Percentiles rank a stretch among this genome's conserved stretches.
phyloP scores from a whole-genome alignment of 2,797 vertebrate species.

The Gallinago nigripennis region DNA sequence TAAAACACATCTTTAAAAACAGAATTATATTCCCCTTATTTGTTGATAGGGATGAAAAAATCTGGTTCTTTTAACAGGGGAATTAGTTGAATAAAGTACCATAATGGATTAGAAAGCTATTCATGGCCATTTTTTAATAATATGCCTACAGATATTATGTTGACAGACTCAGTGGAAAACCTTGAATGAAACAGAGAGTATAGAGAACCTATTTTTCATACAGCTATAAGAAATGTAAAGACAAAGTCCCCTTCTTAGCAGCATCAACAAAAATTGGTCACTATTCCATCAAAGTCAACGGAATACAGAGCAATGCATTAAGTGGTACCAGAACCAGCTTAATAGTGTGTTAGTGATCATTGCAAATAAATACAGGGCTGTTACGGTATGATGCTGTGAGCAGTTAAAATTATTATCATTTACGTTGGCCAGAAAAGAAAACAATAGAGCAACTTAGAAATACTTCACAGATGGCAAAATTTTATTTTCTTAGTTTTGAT shows the following conservation, averaged over 20 bases:
- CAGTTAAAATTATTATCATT: neutral
- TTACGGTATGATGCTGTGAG: neutral
- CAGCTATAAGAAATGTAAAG: neutral
- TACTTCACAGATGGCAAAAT: neutral
- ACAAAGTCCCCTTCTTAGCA: neutral
- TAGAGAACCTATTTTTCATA: neutral
- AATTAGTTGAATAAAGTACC: neutral
- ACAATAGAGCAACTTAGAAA: neutral
- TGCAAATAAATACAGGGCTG: neutral
- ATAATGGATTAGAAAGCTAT: neutral
- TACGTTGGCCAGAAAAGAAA: conserved; percentile 27
- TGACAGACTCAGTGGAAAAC: neutral
- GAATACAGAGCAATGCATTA: neutral
- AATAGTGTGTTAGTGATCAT: neutral
- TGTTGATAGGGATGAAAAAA: neutral
- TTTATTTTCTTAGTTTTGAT: conserved; percentile 11
- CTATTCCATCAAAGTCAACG: neutral
- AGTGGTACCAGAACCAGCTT: neutral
- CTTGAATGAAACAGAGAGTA: neutral
- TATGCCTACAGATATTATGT: neutral
- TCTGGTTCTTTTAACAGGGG: neutral
- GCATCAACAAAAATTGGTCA: neutral
- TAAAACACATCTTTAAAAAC: neutral
- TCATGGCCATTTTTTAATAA: neutral
- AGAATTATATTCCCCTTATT: neutral